Percentiles rank a stretch among this genome's conserved stretches.
These are phyloP conservation scores for Dynastes hyllus DNA, from an alignment of 2,888 invertebrate species.

Conservation along the genomic window DNA sequence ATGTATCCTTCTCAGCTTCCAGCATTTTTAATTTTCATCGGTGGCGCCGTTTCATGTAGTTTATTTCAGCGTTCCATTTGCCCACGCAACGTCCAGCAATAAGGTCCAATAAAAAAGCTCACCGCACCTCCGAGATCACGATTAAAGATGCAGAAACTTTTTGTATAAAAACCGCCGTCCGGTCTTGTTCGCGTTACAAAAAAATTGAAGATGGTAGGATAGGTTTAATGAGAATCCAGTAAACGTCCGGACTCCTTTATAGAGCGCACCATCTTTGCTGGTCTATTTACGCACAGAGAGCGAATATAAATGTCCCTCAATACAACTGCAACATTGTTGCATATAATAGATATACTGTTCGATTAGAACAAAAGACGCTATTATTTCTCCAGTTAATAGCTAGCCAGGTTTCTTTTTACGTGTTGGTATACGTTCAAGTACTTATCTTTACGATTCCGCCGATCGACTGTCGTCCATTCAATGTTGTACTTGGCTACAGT, in stretches of 20 bases:
- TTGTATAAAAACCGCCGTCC: constrained; percentile 19
- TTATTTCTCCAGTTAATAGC: constrained; percentile 31
- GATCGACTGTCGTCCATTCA: constrained; percentile 4
- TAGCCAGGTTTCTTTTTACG: constrained; percentile 17
- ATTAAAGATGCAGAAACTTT: constrained; percentile 39
- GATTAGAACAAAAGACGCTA: constrained; percentile 37
- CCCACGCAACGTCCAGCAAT: constrained; percentile 21
- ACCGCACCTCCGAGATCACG: constrained; percentile 5
- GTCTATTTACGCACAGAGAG: constrained; percentile 37
- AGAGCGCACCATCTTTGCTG: constrained; percentile 6
- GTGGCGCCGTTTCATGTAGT: not conserved
- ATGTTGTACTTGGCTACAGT: not conserved
- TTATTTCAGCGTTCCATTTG: constrained; percentile 5
- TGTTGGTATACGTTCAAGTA: constrained; percentile 2
- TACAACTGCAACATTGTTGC: constrained; percentile 39
- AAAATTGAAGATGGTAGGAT: constrained; percentile 36
- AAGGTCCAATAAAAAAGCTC: constrained; percentile 5
- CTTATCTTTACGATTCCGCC: constrained; percentile 8
- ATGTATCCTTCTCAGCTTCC: not conserved
- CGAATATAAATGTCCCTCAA: constrained; percentile 40
- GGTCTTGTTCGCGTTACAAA: constrained; percentile 30
- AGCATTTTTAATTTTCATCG: not conserved
- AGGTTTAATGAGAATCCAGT: constrained; percentile 43
- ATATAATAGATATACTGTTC: constrained; percentile 38
- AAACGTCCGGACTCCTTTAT: constrained; percentile 24